Base-by-base conservation (phyloP, 2,888 invertebrate species). In the Pyrocoelia pectoralis region DNA sequence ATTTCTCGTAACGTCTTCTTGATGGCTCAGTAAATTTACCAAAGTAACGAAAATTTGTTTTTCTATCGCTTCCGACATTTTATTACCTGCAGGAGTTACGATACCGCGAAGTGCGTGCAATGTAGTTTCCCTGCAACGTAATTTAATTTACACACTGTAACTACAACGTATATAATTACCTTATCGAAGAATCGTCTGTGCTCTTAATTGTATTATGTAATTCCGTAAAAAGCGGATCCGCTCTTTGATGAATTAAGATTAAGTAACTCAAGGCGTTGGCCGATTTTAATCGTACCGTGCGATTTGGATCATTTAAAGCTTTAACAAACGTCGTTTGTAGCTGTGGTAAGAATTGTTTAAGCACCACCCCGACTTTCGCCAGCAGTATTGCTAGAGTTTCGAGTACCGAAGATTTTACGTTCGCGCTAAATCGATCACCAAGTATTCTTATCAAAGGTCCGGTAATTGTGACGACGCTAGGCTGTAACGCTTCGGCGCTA, bases 311-410 rank as follows among this genome's bases (percentile, higher is more conserved):
- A 79, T 93, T 91, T 57, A 98, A 84, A 2, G 98, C 94, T 83
- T 98, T 98, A 55, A 98, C 86, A 84, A 99, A 98, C 13, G 98
- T 98, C 1, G 98, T 98, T 85, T 98, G 98, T 38, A 99, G 87
- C 83, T 99, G 99, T 1, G 99, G 98, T 75, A 98, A 86, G 84
- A 99, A 99, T 80, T 98, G 98, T 81, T 97, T 97, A 80, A 99
- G 83, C 90, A 96, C 92, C 33, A 91, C 88, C 46, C 97, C 97
- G 67, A 97, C 97, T 93, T 98, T 98, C 28, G 90, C 90, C 8
- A 99, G 84, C n/a, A 99, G 84, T 65, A 93, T 87, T 0, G 96
- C 95, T 17, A 99, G 84, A 0, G 97, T 97, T 80, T 98, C 97
- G 18, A 99, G 83, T 28, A 99, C 97, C 24, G 98, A 96, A 0